phyloP scores from a whole-genome alignment of 2,888 invertebrate genomes.

The Mimas tiliae region DNA sequence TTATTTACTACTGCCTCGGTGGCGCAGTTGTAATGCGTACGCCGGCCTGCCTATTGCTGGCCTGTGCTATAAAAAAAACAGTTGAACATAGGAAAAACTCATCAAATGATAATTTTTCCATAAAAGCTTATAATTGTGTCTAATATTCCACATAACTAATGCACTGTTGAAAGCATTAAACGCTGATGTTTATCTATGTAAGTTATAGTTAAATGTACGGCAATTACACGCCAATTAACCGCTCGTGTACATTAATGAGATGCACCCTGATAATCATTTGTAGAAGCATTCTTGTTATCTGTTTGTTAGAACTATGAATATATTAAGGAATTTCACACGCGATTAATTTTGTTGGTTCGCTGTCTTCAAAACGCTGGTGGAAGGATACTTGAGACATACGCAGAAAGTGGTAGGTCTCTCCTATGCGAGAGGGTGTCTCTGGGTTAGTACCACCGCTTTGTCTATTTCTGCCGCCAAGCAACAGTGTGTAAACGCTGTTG shows the following conservation, averaged over 20 bases:
- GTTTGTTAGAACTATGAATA: conserved; percentile 27
- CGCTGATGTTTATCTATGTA: conserved; percentile 47
- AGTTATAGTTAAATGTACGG: conserved; percentile 60
- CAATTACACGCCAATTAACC: conserved; percentile 76
- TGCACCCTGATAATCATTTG: conserved; percentile 70
- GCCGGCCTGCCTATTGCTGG: too few relatives aligned
- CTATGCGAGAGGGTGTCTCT: too few relatives aligned
- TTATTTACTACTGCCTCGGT: too few relatives aligned
- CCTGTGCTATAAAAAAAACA: too few relatives aligned
- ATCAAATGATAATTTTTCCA: too few relatives aligned
- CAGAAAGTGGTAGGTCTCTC: too few relatives aligned
- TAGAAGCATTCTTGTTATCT: conserved; percentile 35
- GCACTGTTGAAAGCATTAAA: conserved; percentile 43
- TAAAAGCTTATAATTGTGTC: neutral
- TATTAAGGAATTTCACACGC: conserved; percentile 21
- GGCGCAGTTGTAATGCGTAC: too few relatives aligned
- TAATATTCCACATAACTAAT: neutral
- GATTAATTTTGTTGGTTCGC: neutral
- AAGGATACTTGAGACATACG: too few relatives aligned
- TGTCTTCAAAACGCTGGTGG: neutral
- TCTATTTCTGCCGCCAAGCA: too few relatives aligned
- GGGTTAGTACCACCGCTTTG: too few relatives aligned
- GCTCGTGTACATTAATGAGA: conserved; percentile 65
- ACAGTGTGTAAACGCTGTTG: too few relatives aligned
- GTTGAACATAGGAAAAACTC: too few relatives aligned